phyloP scores from a whole-genome alignment of 2,888 invertebrate species.

The Phasia obesa region DNA sequence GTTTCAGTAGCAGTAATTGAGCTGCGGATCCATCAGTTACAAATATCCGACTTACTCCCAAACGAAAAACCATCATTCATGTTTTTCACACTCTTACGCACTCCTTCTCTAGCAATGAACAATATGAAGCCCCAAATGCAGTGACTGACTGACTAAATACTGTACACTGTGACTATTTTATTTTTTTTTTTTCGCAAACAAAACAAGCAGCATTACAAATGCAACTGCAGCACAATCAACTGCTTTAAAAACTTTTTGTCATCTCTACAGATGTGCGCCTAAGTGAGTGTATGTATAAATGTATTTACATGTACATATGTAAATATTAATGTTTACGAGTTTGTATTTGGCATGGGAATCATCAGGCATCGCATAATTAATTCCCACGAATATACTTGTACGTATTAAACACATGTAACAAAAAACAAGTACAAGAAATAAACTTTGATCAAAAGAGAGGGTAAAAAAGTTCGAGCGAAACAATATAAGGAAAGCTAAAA shows the following conservation, averaged over 20 bases:
- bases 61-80: conserved; percentile 56
- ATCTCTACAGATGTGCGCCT: conserved; percentile 38
- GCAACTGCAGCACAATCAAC: conserved; percentile 56
- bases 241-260: conserved; percentile 45
- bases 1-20: conserved; percentile 50
- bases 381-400: conserved; percentile 73
- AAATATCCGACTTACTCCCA: conserved; percentile 59
- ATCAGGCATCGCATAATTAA: conserved; percentile 73
- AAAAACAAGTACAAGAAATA: conserved; percentile 29
- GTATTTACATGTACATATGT: conserved; percentile 20
- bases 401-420: conserved; percentile 65
- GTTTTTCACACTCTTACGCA: background rate
- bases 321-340: conserved; percentile 18
- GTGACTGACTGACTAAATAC: conserved; percentile 52
- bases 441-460: background rate
- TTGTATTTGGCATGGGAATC: conserved; percentile 71
- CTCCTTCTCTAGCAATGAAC: conserved; percentile 25
- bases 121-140: conserved; percentile 64
- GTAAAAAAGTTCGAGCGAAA: conserved; percentile 35
- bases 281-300: conserved; percentile 18
- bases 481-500: conserved; percentile 39
- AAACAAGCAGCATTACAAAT: conserved; percentile 65
- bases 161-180: conserved; percentile 60
- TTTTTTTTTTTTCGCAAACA: conserved; percentile 59
- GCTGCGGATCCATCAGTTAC: conserved; percentile 65